Base-by-base conservation (phyloP, 2,797 vertebrate species). In the Caiman crocodilus region DNA sequence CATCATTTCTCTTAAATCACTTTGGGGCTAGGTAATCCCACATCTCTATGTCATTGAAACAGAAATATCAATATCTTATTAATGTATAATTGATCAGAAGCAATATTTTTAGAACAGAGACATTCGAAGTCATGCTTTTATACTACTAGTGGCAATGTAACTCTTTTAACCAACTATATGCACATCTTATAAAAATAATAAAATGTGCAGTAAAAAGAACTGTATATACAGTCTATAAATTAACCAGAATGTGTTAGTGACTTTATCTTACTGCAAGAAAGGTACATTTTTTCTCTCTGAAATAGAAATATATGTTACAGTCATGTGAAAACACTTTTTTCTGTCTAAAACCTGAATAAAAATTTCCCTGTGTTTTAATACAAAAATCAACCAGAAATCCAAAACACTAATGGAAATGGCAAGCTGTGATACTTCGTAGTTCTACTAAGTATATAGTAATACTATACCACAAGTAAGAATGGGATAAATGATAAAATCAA, bases 71-170 rank as follows among this genome's bases (percentile, higher is more conserved):
- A 2, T 84, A 25, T 82, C 55, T 67, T 81, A 90, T 87, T 65
- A 58, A 73, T 84, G 30, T 78, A 64, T 87, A 92, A 88, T 87
- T 89, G 73, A 91, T n/a, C 6, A 28, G 75, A 67, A 75, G 20
- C 32, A 64, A n/a, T 25, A 89, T 87, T 50, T 83, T 75, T 28
- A 57, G 35, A 84, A 82, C 30, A n/a, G 20, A 91, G 75, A 77
- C 0, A 0, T 88, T 80, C 32, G 60, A 82, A 75, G 26, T 81
- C 85, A 79, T 77, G 12, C 13, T 93, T 93, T 87, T 56, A 17
- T 90, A 56, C 4, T 87, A 82, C 12, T 85, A 0, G 21, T 95
- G 86, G 86, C 32, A 60, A 35, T n/a, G 56, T 76, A 81, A 14
- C 30, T 76, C 2, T 79, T 84, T 84, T 84, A 50, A 74, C 58